Evolutionary conservation across 2,888 invertebrate species (phyloP).

Genomic region (Nycteola revayana): DNA sequence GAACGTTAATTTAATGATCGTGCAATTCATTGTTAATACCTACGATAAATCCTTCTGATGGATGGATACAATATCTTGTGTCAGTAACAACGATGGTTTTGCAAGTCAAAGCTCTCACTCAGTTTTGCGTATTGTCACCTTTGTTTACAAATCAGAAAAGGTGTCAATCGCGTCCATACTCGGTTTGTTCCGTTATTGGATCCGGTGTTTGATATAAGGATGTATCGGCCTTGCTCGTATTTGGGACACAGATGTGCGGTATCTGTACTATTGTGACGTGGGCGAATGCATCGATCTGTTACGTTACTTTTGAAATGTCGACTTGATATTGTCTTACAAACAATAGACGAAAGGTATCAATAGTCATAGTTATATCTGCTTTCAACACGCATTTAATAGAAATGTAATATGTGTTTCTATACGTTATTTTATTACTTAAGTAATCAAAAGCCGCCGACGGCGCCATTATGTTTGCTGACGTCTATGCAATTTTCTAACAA

Average conservation of each 20-base stretch:
- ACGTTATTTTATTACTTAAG: not conserved
- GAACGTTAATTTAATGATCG: too few species aligned
- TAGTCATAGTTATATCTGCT: constrained; percentile 14
- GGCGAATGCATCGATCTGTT: constrained; percentile 38
- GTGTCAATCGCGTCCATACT: constrained; percentile 45
- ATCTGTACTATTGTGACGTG: constrained; percentile 39
- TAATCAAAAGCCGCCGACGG: constrained; percentile 7
- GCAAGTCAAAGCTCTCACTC: constrained; percentile 14
- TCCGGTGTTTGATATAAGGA: constrained; percentile 54
- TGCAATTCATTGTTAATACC: too few species aligned
- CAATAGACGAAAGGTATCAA: constrained; percentile 13
- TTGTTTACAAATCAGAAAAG: constrained; percentile 39
- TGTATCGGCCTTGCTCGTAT: constrained; percentile 57
- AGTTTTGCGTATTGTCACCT: constrained; percentile 13
- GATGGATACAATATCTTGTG: constrained; percentile 1
- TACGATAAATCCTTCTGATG: too few species aligned
- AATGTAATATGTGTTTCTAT: not conserved
- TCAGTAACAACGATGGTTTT: constrained; percentile 2
- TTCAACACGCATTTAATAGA: constrained; percentile 12
- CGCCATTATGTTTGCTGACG: constrained; percentile 23
- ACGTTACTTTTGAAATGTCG: constrained; percentile 22
- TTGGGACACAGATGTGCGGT: constrained; percentile 65
- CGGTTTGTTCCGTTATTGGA: constrained; percentile 51
- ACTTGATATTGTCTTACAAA: constrained; percentile 18
- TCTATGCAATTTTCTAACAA: too few species aligned